phyloP scores from a whole-genome alignment of 2,113 vertebrate genomes.

The Cololabis saira region DNA sequence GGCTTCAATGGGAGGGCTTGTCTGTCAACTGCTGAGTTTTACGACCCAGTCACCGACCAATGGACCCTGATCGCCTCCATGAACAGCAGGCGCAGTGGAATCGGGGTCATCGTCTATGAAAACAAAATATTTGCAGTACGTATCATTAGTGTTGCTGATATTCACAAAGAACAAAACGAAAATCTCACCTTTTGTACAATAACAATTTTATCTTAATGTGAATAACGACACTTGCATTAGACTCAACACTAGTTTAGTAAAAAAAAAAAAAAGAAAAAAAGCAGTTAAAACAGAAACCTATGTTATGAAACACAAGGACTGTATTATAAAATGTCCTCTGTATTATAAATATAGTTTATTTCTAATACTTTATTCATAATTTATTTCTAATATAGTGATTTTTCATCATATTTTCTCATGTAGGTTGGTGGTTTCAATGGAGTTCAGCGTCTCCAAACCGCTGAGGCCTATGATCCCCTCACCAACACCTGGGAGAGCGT shows the following conservation, averaged over 20 bases:
- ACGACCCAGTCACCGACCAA: conserved; percentile 41
- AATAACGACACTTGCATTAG: too few species aligned
- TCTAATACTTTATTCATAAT: too few species aligned
- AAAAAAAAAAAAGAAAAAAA: too few species aligned
- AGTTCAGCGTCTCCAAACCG: conserved; percentile 61
- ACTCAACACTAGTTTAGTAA: too few species aligned
- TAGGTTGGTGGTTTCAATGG: conserved; percentile 89
- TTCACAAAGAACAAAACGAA: background rate
- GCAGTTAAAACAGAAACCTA: too few species aligned
- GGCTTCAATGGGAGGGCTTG: conserved; percentile 87
- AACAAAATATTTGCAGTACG: conserved; percentile 44
- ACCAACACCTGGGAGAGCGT: conserved; percentile 83
- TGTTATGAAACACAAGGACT: too few species aligned
- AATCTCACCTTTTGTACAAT: too few species aligned
- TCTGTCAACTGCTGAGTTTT: conserved; percentile 75
- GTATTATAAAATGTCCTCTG: too few species aligned
- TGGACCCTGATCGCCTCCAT: conserved; percentile 44
- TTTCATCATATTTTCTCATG: conserved; percentile 55
- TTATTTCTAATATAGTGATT: background rate
- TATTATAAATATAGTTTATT: too few species aligned
- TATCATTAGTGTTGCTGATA: background rate
- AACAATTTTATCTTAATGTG: too few species aligned
- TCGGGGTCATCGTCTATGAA: conserved; percentile 25
- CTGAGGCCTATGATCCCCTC: conserved; percentile 60
- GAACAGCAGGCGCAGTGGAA: conserved; percentile 24